These are phyloP conservation scores for Baccha elongata DNA, from an alignment of 2,888 invertebrate species.

Conservation along the genomic window DNA sequence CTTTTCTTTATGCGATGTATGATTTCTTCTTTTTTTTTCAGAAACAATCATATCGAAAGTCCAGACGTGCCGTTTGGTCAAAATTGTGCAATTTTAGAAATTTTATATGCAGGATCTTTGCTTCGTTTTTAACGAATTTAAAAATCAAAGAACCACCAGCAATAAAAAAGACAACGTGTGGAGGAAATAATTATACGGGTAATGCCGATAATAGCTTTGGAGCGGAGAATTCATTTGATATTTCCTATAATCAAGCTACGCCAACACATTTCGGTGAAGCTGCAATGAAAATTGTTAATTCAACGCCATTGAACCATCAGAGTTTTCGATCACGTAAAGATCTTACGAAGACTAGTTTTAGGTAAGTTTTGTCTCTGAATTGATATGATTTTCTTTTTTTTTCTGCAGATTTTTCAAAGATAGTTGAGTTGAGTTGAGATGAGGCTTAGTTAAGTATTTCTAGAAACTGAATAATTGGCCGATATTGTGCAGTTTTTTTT, in stretches of 20 bases:
- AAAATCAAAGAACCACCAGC: constrained; percentile 75
- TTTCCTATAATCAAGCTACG: constrained; percentile 76
- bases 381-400: too few relatives aligned
- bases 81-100: constrained; percentile 81
- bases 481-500: too few relatives aligned
- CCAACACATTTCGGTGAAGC: constrained; percentile 75
- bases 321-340: constrained; percentile 78
- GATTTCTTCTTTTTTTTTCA: constrained; percentile 56
- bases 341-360: constrained; percentile 77
- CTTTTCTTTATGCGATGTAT: neutral
- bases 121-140: constrained; percentile 77
- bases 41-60: constrained; percentile 79
- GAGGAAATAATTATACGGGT: constrained; percentile 55
- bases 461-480: too few relatives aligned
- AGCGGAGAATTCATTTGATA: constrained; percentile 76
- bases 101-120: constrained; percentile 76
- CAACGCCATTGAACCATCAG: constrained; percentile 80
- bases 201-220: constrained; percentile 73
- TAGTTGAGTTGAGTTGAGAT: too few relatives aligned
- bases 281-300: constrained; percentile 78
- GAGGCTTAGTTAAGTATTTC: too few relatives aligned
- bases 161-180: constrained; percentile 64
- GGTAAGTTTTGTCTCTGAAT: constrained; percentile 53
- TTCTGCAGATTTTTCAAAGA: too few relatives aligned
- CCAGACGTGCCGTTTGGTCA: constrained; percentile 79